phyloP scores from a whole-genome alignment of 35 echinoderm and acorn worm genomes.

The Eucidaris tribuloides region DNA sequence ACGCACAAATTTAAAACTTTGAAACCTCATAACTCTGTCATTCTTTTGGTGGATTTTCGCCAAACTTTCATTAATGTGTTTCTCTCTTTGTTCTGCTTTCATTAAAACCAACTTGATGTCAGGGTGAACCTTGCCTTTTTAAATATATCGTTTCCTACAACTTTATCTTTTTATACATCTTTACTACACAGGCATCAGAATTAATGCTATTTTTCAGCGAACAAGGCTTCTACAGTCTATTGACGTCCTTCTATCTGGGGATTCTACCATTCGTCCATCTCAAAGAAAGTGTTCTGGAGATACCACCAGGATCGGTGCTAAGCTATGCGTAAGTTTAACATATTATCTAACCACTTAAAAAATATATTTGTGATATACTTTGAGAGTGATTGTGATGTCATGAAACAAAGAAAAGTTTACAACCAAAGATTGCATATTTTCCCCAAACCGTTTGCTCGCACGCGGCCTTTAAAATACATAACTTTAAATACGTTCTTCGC shows the following conservation, averaged over 20 bases:
- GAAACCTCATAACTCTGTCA: too few relatives aligned
- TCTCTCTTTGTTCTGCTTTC: neutral
- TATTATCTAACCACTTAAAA: neutral
- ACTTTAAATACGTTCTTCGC: too few relatives aligned
- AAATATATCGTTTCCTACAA: too few relatives aligned
- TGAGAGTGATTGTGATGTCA: neutral
- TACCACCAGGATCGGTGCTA: neutral
- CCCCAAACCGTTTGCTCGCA: too few relatives aligned
- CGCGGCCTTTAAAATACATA: too few relatives aligned
- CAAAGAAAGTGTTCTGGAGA: conserved; percentile 2
- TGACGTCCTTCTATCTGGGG: neutral
- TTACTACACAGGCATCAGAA: neutral
- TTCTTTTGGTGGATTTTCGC: too few relatives aligned
- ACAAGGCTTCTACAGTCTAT: neutral
- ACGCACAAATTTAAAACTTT: too few relatives aligned
- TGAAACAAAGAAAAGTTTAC: too few relatives aligned
- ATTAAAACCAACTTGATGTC: neutral
- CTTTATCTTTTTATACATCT: too few relatives aligned
- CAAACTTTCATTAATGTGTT: neutral
- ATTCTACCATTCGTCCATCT: neutral
- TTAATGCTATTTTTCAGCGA: neutral
- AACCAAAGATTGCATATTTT: too few relatives aligned
- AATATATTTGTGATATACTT: neutral
- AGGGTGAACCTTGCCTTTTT: neutral
- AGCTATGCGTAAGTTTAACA: neutral